Percentiles rank a stretch among this genome's conserved stretches.
phyloP scores from a whole-genome alignment of 2,113 vertebrate genomes.

The Paramormyrops kingsleyae region DNA sequence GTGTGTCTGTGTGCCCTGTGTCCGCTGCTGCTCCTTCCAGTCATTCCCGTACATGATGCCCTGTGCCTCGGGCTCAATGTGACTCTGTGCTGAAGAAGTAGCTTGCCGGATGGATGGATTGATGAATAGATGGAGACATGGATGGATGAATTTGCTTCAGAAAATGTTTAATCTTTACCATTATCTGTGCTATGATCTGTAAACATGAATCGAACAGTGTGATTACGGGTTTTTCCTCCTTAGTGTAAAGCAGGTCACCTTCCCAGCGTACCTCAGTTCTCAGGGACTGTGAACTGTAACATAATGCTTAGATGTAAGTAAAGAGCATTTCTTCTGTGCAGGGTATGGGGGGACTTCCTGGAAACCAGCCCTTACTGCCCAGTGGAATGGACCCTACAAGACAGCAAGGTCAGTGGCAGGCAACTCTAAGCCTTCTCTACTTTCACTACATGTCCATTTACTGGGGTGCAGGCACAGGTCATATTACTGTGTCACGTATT shows the following conservation, averaged over 20 bases:
- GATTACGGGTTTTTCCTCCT: not conserved
- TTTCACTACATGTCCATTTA: not conserved
- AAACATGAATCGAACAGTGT: not conserved
- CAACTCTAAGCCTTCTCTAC: not conserved
- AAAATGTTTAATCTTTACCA: not conserved
- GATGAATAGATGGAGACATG: not conserved
- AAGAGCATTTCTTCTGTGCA: slow-evolving; percentile 35
- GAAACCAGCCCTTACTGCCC: slow-evolving; percentile 85
- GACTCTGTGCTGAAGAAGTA: not conserved
- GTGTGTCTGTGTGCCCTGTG: not conserved
- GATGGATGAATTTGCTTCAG: not conserved
- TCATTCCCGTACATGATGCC: not conserved
- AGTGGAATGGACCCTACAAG: slow-evolving; percentile 94
- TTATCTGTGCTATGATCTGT: not conserved
- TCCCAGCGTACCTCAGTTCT: not conserved
- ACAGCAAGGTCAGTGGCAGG: slow-evolving; percentile 76
- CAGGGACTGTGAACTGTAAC: not conserved
- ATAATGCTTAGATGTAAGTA: not conserved
- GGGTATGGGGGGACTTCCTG: slow-evolving; percentile 88
- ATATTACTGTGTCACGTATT: not conserved
- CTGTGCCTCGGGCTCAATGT: not conserved
- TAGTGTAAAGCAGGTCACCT: not conserved
- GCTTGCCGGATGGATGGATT: not conserved
- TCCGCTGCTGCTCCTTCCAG: not conserved
- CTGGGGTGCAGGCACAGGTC: not conserved